Percentiles rank a stretch among this genome's conserved stretches.
Evolutionary conservation across 2,888 invertebrate species (phyloP).

Genomic region (Acronicta aceris): DNA sequence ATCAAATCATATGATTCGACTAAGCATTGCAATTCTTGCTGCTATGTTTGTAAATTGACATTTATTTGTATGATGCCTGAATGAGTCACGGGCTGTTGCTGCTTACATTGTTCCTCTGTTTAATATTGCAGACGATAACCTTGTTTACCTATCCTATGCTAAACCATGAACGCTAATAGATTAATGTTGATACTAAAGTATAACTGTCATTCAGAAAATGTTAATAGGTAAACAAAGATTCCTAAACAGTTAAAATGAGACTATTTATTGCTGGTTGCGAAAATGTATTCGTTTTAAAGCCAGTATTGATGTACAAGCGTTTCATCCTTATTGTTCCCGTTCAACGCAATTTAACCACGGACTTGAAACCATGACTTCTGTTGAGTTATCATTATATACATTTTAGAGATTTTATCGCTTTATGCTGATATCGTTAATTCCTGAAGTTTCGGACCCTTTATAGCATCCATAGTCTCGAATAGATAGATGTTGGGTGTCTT

Average conservation of each 20-base stretch:
- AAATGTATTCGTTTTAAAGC: too few species aligned
- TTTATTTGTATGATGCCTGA: constrained; percentile 14
- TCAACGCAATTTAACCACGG: too few species aligned
- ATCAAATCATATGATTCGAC: constrained; percentile 26
- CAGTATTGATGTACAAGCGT: too few species aligned
- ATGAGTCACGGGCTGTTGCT: constrained; percentile 20
- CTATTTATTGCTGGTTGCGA: too few species aligned
- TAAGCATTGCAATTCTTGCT: constrained; percentile 8
- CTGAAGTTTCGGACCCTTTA: too few species aligned
- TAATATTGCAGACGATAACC: constrained; percentile 21
- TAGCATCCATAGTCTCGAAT: too few species aligned
- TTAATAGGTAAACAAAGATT: constrained; percentile 5
- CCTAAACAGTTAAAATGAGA: background rate
- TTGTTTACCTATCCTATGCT: constrained; percentile 7
- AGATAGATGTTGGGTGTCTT: too few species aligned
- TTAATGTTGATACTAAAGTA: constrained; percentile 1
- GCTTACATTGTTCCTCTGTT: constrained; percentile 24
- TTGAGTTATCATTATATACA: too few species aligned
- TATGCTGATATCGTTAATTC: too few species aligned
- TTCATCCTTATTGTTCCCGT: too few species aligned
- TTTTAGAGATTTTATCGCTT: too few species aligned
- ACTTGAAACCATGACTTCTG: too few species aligned
- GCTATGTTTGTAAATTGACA: constrained; percentile 21
- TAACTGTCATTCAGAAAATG: constrained; percentile 4
- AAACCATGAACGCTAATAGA: background rate